A percentile compares a stretch with the other conserved stretches of the same genome.
These are phyloP conservation scores for Spicauda simplicius DNA, from an alignment of 2,888 invertebrate species.

Conservation along the genomic window DNA sequence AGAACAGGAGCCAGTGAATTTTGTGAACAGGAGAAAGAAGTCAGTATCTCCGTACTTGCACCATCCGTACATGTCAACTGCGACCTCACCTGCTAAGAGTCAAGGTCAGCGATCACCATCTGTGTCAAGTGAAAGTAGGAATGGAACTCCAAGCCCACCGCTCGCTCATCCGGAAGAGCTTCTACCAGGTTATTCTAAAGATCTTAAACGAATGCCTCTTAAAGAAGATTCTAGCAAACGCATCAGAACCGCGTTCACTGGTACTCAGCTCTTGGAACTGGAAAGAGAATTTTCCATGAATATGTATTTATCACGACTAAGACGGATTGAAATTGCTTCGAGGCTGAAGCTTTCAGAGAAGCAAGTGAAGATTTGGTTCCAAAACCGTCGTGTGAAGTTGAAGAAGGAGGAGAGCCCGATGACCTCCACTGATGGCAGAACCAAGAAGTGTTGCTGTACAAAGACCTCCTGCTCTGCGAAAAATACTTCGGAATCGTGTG, in stretches of 20 bases:
- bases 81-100: conserved; percentile 70
- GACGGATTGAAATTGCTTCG: conserved; percentile 97
- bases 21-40: conserved; percentile 68
- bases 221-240: conserved; percentile 91
- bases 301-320: conserved; percentile 94
- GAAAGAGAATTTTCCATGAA: conserved; percentile 95
- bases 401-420: conserved; percentile 93
- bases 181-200: conserved; percentile 73
- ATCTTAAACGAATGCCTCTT: conserved; percentile 74
- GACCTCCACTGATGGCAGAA: conserved; percentile 54
- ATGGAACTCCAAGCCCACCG: conserved; percentile 84
- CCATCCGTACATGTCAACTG: conserved; percentile 71
- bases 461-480: conserved; percentile 65
- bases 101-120: conserved; percentile 75
- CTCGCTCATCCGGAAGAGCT: conserved; percentile 75
- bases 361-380: conserved; percentile 98
- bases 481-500: conserved; percentile 61
- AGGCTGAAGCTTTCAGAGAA: conserved; percentile 95
- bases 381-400: conserved; percentile 96
- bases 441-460: conserved; percentile 71
- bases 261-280: conserved; percentile 93
- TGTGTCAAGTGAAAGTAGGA: conserved; percentile 78
- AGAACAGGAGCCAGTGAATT: conserved; percentile 65
- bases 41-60: conserved; percentile 74
- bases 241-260: conserved; percentile 97